Base-by-base conservation (phyloP, 1,140 invertebrate genomes). In the Drosophila sechellia region DNA sequence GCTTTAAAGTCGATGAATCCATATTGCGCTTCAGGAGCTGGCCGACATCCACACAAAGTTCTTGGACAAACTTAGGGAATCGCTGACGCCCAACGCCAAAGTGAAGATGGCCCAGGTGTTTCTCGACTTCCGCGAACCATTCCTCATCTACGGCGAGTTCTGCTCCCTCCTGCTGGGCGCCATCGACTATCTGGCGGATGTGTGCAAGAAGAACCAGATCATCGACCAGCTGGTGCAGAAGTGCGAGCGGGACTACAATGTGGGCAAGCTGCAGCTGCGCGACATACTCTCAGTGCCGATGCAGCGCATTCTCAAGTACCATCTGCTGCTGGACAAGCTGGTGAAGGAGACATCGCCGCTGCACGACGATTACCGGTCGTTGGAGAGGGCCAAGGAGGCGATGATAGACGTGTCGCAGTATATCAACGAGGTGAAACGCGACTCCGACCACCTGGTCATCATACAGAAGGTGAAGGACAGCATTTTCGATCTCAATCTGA, bases 381-480 rank as follows among this genome's bases (percentile, higher is more conserved):
- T 99, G 55, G 95, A 96, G 77, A 95, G 96, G 86, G 98, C 98
- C n/a, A 95, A 97, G 79, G 98, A 99, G 92, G 96, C 96, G 27
- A 99, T 99, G 98, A 95, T 98, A 63, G 98, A 99, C 93, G 95
- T 99, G 31, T 98, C 98, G 12, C 95, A 98, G 81, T 99, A 98
- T 93, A 98, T 99, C 66, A 99, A 99, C 92, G 98, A 99, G 94
- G 97, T 99, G n/a, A 99, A 99, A 87, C 93, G 98, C 49, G 98
- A 99, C 93, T 98, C 96, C 54, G 98, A 99, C 91, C 97, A 97
- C 54, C 93, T 99, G 20, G 95, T 96, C 66, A 95, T 99, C 52
- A 98, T 99, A 77, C 95, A 95, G 68, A 97, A 98, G 93, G 96
- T 99, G 59, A 96, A 98, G 94, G 94, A 95, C 64, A 96, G 95